These are phyloP conservation scores for Vidua chalybeata DNA, from an alignment of 2,113 vertebrate species.

Conservation along the genomic window DNA sequence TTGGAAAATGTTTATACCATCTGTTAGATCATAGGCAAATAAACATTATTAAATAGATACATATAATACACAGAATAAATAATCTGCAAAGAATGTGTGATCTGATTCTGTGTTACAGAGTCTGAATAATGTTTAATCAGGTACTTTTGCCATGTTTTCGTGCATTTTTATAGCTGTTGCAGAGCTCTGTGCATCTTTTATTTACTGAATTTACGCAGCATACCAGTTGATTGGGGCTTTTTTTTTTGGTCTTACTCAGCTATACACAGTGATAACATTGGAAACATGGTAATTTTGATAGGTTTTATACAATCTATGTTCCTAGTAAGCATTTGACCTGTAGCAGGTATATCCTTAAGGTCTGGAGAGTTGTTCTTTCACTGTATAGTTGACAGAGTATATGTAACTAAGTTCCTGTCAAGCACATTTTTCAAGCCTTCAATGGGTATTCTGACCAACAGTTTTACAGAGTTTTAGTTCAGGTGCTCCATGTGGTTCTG, in stretches of 20 bases:
- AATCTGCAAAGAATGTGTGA: not conserved
- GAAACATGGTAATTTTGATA: not conserved
- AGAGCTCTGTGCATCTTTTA: not conserved
- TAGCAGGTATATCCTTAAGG: not conserved
- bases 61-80: not conserved
- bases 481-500: not conserved
- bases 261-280: not conserved
- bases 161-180: not conserved
- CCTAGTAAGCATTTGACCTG: not conserved
- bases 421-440: not conserved
- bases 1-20: not conserved
- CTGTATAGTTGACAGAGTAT: not conserved
- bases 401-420: fast-evolving
- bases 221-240: fast-evolving
- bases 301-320: not conserved
- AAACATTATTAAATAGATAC: not conserved
- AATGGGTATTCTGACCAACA: not conserved
- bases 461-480: not conserved
- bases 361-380: not conserved
- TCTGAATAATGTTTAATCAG: not conserved
- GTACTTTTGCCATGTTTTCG: not conserved
- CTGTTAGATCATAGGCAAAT: not conserved
- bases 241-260: not conserved
- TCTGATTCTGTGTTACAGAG: not conserved
- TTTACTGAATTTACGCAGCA: not conserved